A percentile compares a stretch with the other conserved stretches of the same genome.
These are phyloP conservation scores for Leptarthrus brevirostris DNA, from an alignment of 2,888 invertebrate species.

Conservation along the genomic window DNA sequence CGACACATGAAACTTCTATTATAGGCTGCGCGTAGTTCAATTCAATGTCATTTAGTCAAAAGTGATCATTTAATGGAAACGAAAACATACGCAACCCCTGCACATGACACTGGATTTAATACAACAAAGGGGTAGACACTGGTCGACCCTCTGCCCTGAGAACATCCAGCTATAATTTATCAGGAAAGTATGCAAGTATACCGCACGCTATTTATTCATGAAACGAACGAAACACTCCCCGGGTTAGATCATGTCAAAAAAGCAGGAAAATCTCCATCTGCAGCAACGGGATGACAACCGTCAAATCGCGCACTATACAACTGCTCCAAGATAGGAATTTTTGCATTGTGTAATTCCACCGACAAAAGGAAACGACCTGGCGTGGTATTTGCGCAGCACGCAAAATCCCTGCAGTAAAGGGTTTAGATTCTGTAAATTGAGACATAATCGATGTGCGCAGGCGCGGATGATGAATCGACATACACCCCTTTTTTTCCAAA, in stretches of 20 bases:
- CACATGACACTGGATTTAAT: background rate
- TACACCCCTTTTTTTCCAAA: background rate
- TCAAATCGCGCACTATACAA: background rate
- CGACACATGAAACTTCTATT: background rate
- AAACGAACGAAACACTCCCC: background rate
- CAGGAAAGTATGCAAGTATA: background rate
- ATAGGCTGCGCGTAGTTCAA: background rate
- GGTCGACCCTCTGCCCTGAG: background rate
- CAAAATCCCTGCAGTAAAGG: background rate
- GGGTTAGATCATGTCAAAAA: background rate
- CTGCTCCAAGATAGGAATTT: constrained; percentile 12
- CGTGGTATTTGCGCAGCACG: background rate
- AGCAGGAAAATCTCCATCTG: constrained; percentile 24
- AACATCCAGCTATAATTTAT: constrained; percentile 8
- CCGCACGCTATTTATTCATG: too few species aligned
- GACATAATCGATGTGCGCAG: constrained; percentile 29
- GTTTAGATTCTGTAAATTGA: constrained; percentile 25
- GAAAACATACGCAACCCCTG: constrained; percentile 47
- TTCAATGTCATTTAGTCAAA: constrained; percentile 52
- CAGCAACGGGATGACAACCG: constrained; percentile 15
- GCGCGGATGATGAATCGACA: constrained; percentile 24
- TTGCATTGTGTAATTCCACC: background rate
- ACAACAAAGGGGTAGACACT: constrained; percentile 5
- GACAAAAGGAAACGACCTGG: background rate
- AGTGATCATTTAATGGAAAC: constrained; percentile 51